Conservation (phyloP, 2,113 vertebrate genomes). For the Limanda limanda region DNA sequence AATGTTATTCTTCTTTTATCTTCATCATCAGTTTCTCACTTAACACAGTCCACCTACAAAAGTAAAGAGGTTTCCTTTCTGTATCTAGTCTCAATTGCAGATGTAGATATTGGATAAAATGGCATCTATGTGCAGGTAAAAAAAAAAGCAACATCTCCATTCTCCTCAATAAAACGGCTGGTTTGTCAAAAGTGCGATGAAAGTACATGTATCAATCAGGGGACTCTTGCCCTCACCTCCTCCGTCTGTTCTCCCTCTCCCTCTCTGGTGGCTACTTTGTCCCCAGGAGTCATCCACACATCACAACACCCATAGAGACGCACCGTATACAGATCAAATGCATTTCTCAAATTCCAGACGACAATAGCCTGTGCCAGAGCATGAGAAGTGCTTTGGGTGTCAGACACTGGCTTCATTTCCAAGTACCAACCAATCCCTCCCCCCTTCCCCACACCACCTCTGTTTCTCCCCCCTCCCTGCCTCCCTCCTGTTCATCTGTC, state of each 20-base stretch:
- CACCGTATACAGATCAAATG: slow-evolving; percentile 73
- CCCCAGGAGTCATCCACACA: slow-evolving; percentile 55
- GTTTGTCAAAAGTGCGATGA: slow-evolving; percentile 1
- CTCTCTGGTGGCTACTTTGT: slow-evolving; percentile 64
- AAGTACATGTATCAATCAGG: slow-evolving; percentile 41
- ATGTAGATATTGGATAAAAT: not conserved
- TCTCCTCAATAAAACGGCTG: slow-evolving; percentile 29
- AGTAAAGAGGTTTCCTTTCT: not conserved
- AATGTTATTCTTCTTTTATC: slow-evolving; percentile 25
- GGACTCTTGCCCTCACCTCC: slow-evolving; percentile 35
- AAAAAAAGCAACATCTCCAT: not conserved
- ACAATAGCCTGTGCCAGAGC: slow-evolving; percentile 73
- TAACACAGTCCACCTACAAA: not conserved
- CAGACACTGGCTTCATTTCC: slow-evolving; percentile 68
- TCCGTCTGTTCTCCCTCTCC: slow-evolving; percentile 32
- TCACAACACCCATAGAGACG: slow-evolving; percentile 42
- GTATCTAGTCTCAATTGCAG: not conserved
- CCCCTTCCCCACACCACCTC: not conserved
- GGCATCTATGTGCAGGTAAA: not conserved
- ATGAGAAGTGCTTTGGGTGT: slow-evolving; percentile 69
- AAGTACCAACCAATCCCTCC: slow-evolving; percentile 9
- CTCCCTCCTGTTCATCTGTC: slow-evolving; percentile 57
- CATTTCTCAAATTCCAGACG: slow-evolving; percentile 80
- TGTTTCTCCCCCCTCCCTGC: not conserved
- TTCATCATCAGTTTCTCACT: slow-evolving; percentile 20